These are phyloP conservation scores for Plodia interpunctella DNA, from an alignment of 1,140 invertebrate species.

Conservation along the genomic window DNA sequence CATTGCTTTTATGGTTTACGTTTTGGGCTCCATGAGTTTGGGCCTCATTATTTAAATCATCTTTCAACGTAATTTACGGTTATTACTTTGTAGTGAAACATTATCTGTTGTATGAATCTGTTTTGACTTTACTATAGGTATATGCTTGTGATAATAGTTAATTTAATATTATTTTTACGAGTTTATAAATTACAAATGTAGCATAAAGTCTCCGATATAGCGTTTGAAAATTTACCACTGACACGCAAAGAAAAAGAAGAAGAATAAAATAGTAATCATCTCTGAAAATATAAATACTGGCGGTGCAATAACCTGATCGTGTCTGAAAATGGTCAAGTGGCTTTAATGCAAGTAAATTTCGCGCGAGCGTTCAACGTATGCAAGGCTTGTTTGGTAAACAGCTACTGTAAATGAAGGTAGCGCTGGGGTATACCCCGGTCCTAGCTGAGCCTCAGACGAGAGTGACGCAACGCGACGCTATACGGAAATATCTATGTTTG, in stretches of 20 bases:
- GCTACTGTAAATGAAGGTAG: constrained; percentile 3
- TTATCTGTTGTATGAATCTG: background rate
- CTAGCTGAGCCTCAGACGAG: too few relatives aligned
- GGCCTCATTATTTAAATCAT: constrained; percentile 4
- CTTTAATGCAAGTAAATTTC: constrained; percentile 1
- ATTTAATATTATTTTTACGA: too few relatives aligned
- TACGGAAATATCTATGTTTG: too few relatives aligned
- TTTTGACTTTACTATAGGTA: too few relatives aligned
- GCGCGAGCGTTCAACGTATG: background rate
- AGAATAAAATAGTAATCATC: too few relatives aligned
- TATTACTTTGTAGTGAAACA: background rate
- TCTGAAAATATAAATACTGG: too few relatives aligned
- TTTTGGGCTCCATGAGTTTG: constrained; percentile 3
- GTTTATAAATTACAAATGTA: too few relatives aligned
- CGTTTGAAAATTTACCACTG: too few relatives aligned
- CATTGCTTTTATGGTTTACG: constrained; percentile 4
- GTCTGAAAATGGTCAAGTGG: background rate
- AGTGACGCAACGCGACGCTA: too few relatives aligned
- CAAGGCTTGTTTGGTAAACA: constrained; percentile 4
- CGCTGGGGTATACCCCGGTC: background rate
- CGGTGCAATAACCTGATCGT: background rate
- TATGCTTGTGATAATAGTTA: too few relatives aligned
- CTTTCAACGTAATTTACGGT: constrained; percentile 5
- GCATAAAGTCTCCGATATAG: too few relatives aligned
- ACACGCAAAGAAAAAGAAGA: too few relatives aligned